These are phyloP conservation scores for Dusona sp. DNA, from an alignment of 2,888 invertebrate genomes.

Conservation along the genomic window DNA sequence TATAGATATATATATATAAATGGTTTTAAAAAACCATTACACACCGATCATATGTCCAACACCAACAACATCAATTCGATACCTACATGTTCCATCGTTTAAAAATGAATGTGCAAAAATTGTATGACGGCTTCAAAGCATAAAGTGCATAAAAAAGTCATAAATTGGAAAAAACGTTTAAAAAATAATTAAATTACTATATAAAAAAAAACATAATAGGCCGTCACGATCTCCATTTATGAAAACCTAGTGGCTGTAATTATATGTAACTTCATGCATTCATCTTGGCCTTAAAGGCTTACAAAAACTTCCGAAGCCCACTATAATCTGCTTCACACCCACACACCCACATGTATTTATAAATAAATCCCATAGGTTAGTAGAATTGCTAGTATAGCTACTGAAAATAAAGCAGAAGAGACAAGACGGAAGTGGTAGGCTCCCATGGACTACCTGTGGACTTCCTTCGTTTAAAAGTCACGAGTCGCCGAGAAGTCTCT, in stretches of 20 bases:
- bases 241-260: neutral
- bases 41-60: too few relatives aligned
- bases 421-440: constrained; percentile 58
- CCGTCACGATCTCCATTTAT: neutral
- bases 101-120: too few relatives aligned
- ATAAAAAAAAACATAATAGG: neutral
- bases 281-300: neutral
- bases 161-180: neutral
- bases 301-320: neutral
- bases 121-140: neutral
- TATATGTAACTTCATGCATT: neutral
- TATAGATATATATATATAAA: too few relatives aligned
- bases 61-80: too few relatives aligned
- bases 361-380: constrained; percentile 18
- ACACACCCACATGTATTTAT: neutral
- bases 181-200: neutral
- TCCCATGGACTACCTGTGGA: constrained; percentile 52
- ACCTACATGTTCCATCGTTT: too few relatives aligned
- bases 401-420: constrained; percentile 59
- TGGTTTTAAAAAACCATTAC: too few relatives aligned
- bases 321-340: neutral
- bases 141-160: neutral
- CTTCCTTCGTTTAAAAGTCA: constrained; percentile 41
- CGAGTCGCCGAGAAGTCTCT: constrained; percentile 44
- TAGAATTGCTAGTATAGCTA: constrained; percentile 50